Percentiles rank a stretch among this genome's conserved stretches.
phyloP scores from a whole-genome alignment of 2,113 vertebrate genomes.

The Perca schrenkii region DNA sequence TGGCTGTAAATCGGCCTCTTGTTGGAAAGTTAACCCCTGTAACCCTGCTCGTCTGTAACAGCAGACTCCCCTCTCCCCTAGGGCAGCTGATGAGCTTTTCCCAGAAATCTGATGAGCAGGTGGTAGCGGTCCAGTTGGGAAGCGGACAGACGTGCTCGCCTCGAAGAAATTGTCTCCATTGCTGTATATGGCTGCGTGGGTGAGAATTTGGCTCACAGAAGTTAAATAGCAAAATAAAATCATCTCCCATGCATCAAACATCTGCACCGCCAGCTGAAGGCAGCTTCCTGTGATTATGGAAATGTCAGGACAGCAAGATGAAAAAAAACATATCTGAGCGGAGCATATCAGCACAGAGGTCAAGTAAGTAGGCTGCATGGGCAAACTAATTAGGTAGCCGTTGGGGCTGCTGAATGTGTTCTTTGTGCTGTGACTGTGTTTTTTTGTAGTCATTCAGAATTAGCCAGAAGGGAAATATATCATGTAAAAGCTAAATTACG shows the following conservation, averaged over 20 bases:
- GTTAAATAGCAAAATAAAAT: conserved; percentile 38
- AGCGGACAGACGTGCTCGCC: conserved; percentile 50
- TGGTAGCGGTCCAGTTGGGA: conserved; percentile 68
- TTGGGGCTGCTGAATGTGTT: conserved; percentile 38
- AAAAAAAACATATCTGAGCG: conserved; percentile 33
- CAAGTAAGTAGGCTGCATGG: conserved; percentile 17
- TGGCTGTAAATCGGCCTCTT: conserved; percentile 81
- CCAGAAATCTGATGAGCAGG: conserved; percentile 77
- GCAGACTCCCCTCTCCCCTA: conserved; percentile 67
- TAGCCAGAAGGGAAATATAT: conserved; percentile 30
- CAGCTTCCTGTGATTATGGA: conserved; percentile 64
- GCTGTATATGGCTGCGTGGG: conserved; percentile 48
- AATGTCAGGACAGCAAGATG: conserved; percentile 33
- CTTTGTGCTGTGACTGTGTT: conserved; percentile 24
- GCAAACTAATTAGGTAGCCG: conserved; percentile 33
- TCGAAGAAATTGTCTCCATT: conserved; percentile 31
- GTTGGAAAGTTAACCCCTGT: conserved; percentile 80
- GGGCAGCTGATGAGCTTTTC: conserved; percentile 73
- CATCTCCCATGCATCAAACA: conserved; percentile 45
- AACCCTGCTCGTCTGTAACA: conserved; percentile 74
- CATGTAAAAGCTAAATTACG: conserved; percentile 22
- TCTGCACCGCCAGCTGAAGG: conserved; percentile 63
- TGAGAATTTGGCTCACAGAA: conserved; percentile 41
- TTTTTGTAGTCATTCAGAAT: conserved; percentile 18
- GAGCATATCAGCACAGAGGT: conserved; percentile 31